Evolutionary conservation across 2,797 vertebrate genomes (phyloP).

Genomic region (Rhinatrema bivittatum): DNA sequence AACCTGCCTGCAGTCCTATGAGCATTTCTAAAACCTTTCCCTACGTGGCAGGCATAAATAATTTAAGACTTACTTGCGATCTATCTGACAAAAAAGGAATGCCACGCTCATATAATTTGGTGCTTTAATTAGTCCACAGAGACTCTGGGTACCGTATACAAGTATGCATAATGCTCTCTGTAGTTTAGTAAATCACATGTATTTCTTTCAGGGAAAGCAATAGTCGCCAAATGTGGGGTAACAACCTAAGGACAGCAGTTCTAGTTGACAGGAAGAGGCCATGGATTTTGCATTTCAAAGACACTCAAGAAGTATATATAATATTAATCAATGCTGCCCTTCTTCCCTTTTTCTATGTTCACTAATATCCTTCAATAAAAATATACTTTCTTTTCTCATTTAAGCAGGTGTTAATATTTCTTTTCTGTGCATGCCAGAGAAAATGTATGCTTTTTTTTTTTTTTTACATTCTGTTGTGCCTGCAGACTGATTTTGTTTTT

Average conservation of each 20-base stretch:
- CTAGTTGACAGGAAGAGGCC: not conserved
- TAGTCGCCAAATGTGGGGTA: not conserved
- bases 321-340: no score
- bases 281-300: constrained; percentile 6
- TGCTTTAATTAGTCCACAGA: constrained; percentile 42
- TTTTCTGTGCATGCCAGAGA: not conserved
- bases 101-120: constrained; percentile 22
- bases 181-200: constrained; percentile 18
- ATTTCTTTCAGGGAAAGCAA: constrained; percentile 23
- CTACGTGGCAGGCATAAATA: constrained; percentile 5
- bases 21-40: constrained; percentile 28
- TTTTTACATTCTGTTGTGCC: not conserved
- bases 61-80: constrained; percentile 36
- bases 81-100: constrained; percentile 33
- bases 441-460: not conserved
- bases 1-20: constrained; percentile 22
- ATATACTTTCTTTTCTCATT: no score
- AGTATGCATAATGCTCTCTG: constrained; percentile 16
- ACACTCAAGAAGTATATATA: not conserved
- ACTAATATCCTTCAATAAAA: no score
- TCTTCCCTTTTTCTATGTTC: no score
- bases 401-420: no score
- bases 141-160: constrained; percentile 9
- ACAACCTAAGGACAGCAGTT: not conserved
- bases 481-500: not conserved